Conservation (phyloP, 2,797 vertebrate species). For the Sebastes kiyomatsui region DNA sequence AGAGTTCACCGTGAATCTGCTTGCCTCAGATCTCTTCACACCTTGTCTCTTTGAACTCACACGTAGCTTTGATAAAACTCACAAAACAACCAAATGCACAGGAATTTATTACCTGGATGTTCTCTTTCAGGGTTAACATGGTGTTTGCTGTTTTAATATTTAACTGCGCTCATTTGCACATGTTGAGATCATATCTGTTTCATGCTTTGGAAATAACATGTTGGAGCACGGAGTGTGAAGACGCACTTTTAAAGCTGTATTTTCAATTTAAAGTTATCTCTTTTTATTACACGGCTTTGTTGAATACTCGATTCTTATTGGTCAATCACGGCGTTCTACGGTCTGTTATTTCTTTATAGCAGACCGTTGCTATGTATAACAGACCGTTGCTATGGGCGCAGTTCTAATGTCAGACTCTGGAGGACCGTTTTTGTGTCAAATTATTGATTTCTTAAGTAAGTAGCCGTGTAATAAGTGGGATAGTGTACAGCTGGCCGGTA, state of each 20-base stretch:
- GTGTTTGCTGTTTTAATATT: neutral
- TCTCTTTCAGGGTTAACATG: neutral
- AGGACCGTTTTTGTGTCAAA: too few species aligned
- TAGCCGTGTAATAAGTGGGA: too few species aligned
- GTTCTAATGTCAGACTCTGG: too few species aligned
- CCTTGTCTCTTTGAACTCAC: slow-evolving; percentile 58
- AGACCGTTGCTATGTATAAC: too few species aligned
- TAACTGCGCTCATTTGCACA: neutral
- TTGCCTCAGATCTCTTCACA: slow-evolving; percentile 59
- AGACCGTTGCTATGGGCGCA: too few species aligned
- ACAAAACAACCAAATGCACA: slow-evolving; percentile 12
- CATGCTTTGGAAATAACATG: neutral
- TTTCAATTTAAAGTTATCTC: neutral
- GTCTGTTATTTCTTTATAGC: too few species aligned
- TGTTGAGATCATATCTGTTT: neutral
- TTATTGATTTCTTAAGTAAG: too few species aligned
- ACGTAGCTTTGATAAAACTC: slow-evolving; percentile 34
- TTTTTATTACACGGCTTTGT: neutral
- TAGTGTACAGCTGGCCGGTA: too few species aligned
- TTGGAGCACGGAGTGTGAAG: neutral
- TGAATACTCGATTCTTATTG: too few species aligned
- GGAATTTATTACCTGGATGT: slow-evolving; percentile 6
- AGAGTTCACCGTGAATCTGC: slow-evolving; percentile 76
- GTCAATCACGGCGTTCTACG: too few species aligned
- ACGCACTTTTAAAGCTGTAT: neutral